Evolutionary conservation across 2,797 vertebrate species (phyloP).

Genomic region (Oryzias sinensis): DNA sequence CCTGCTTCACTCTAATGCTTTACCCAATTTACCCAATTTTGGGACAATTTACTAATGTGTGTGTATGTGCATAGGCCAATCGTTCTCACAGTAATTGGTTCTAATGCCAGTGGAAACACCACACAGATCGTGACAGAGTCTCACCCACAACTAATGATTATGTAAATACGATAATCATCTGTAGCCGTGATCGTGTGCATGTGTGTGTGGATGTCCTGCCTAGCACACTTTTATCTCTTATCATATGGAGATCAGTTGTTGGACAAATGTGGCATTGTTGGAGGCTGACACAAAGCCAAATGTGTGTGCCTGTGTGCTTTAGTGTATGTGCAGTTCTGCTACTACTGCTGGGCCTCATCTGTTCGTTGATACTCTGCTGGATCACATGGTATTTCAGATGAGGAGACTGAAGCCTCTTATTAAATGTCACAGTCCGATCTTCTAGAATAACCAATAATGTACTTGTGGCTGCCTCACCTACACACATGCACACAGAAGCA

Average conservation of each 20-base stretch:
- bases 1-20: too few species aligned
- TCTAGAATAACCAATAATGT: conserved; percentile 70
- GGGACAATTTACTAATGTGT: background rate
- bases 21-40: too few species aligned
- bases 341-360: conserved; percentile 47
- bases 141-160: conserved; percentile 62
- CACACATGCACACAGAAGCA: conserved; percentile 7
- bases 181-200: conserved; percentile 35
- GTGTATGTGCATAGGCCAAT: conserved; percentile 16
- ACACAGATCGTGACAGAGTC: conserved; percentile 51
- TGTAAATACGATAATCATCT: conserved; percentile 66
- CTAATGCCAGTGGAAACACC: conserved; percentile 40
- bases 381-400: conserved; percentile 48
- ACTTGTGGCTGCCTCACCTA: conserved; percentile 3
- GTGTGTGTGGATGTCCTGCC: conserved; percentile 39
- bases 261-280: conserved; percentile 67
- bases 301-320: conserved; percentile 24
- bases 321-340: conserved; percentile 26
- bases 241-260: conserved; percentile 54
- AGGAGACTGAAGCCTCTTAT: conserved; percentile 49
- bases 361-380: conserved; percentile 53
- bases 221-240: conserved; percentile 58
- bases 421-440: conserved; percentile 62
- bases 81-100: conserved; percentile 43
- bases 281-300: conserved; percentile 22